Percentiles rank a stretch among this genome's conserved stretches.
Conservation (phyloP, 2,113 vertebrate species). For the Erythrocercus mccallii region DNA sequence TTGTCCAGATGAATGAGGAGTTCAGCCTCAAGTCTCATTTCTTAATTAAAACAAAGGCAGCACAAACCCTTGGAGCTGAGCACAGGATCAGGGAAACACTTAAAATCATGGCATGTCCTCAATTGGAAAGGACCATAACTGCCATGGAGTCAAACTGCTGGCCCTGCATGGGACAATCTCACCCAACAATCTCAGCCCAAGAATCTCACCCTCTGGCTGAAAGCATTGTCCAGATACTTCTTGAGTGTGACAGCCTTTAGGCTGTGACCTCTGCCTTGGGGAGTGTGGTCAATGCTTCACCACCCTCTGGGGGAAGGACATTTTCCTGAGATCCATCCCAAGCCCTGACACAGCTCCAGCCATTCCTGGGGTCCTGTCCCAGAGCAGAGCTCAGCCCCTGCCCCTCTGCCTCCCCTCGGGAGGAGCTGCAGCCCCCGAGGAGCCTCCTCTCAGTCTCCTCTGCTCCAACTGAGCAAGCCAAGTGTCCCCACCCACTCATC, state of each 20-base stretch:
- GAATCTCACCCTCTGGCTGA: neutral
- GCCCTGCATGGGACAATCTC: neutral
- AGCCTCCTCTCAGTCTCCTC: neutral
- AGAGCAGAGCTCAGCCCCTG: neutral
- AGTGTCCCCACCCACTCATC: neutral
- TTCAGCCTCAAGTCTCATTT: neutral
- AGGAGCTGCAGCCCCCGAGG: neutral
- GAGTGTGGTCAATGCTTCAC: neutral
- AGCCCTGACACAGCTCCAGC: neutral
- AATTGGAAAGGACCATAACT: neutral
- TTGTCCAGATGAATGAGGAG: neutral
- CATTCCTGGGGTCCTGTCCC: rapidly evolving
- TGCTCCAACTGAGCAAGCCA: neutral
- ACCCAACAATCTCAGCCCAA: too few relatives aligned
- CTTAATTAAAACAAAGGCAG: neutral
- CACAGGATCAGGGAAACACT: neutral
- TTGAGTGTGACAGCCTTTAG: neutral
- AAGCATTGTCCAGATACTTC: neutral
- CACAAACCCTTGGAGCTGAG: neutral
- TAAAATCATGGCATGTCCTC: neutral
- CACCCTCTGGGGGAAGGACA: neutral
- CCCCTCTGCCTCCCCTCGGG: neutral
- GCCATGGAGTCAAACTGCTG: neutral
- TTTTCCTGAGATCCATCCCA: neutral
- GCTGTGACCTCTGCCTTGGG: neutral